Base-by-base conservation (phyloP, 2,113 vertebrate genomes). In the Macheiramphus alcinus region DNA sequence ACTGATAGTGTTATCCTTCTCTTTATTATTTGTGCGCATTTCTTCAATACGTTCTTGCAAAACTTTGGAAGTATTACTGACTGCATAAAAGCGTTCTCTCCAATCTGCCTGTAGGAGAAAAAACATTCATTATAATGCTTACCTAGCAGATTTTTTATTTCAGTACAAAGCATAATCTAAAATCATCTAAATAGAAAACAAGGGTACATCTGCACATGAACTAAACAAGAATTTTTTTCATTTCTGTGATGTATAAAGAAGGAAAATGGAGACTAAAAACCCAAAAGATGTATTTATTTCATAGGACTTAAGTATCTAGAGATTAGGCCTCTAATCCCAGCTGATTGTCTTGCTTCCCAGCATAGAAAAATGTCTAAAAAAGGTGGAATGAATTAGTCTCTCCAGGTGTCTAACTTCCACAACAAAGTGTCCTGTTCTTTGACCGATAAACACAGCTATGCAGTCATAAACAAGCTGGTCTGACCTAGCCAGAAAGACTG, bases 11-110 rank as follows among this genome's bases (percentile, higher is more conserved):
- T 96, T 98, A 31, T 99, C 99, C 89, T 99, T 99, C 84, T 99
- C 99, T 82, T 98, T 98, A 80, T 95, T 97, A n/a, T 74, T 97
- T 0, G 97, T 84, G 80, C 98, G 98, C 98, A 98, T 98, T n/a
- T 99, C 99, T 38, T 99, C 99, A 2, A 99, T 80, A 4, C 97
- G 98, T 75, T 99, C 99, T 97, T 99, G 99, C 93, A 99, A 62
- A 16, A 97, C 97, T 59, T 98, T 98, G 88, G 99, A 98, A 5
- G 97, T 97, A 20, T 92, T 97, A 20, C 96, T 99, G 21, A 98
- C 97, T 3, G 98, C 97, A 3, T 85, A 97, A 36, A 99, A 99
- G 23, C 98, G 99, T 56, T 99, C 99, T 3, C 98, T 98, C 99
- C 99, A 99, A 6, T 99, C 99, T 47, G 87, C 96, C 99, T 99